Evolutionary conservation across 2,797 vertebrate species (phyloP).

Genomic region (Coregonus sp.): DNA sequence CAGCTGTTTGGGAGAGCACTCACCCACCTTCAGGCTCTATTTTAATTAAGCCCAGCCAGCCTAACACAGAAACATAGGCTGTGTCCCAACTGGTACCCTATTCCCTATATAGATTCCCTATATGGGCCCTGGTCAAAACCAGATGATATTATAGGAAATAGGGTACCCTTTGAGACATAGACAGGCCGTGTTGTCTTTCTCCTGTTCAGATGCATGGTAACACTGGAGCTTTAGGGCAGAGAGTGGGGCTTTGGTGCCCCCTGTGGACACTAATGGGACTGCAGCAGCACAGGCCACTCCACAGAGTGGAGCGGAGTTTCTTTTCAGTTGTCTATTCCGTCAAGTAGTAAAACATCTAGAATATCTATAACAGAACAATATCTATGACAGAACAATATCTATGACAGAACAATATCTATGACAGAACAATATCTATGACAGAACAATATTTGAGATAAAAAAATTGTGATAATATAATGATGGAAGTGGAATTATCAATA

Average conservation of each 20-base stretch:
- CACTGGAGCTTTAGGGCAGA: background rate
- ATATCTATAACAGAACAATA: too few relatives aligned
- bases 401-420: too few relatives aligned
- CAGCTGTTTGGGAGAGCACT: constrained; percentile 24
- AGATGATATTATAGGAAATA: background rate
- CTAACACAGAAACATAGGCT: background rate
- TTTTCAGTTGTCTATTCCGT: too few relatives aligned
- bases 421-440: too few relatives aligned
- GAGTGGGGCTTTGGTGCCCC: constrained; percentile 52
- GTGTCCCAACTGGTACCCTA: background rate
- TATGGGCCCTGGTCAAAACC: background rate
- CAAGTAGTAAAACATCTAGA: too few relatives aligned
- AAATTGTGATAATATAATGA: too few relatives aligned
- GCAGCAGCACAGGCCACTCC: background rate
- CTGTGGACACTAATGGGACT: constrained; percentile 34
- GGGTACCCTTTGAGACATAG: background rate
- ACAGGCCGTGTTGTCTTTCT: background rate
- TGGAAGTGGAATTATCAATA: background rate
- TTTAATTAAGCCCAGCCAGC: constrained; percentile 15
- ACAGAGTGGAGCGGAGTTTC: too few relatives aligned
- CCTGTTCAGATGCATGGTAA: constrained; percentile 4
- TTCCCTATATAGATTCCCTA: background rate
- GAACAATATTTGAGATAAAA: too few relatives aligned
- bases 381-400: too few relatives aligned
- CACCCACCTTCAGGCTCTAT: constrained; percentile 16